A percentile compares a stretch with the other conserved stretches of the same genome.
These are phyloP conservation scores for Gymnopithys bicolor DNA, from an alignment of 2,797 vertebrate genomes.

Conservation along the genomic window DNA sequence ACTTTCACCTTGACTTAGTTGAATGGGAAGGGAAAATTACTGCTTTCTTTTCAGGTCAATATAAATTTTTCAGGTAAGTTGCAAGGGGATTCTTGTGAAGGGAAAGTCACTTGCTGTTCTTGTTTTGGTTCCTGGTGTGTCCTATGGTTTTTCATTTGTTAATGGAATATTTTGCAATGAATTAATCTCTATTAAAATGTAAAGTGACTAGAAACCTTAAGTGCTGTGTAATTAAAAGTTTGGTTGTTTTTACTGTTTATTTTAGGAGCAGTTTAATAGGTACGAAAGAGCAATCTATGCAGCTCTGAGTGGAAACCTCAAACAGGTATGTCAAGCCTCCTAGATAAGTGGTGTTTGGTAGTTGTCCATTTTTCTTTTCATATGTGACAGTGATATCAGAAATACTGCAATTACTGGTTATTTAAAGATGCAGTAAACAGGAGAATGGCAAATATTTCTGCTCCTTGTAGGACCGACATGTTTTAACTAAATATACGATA, in stretches of 20 bases:
- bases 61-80: neutral
- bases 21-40: neutral
- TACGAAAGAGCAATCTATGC: conserved; percentile 95
- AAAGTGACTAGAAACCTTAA: neutral
- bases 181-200: neutral
- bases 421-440: neutral
- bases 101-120: neutral
- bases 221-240: neutral
- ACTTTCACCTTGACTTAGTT: neutral
- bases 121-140: neutral
- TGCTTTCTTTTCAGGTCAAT: neutral
- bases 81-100: neutral
- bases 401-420: neutral
- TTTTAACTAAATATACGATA: neutral
- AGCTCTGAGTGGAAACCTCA: conserved; percentile 93
- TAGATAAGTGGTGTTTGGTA: neutral
- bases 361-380: neutral
- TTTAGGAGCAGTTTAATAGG: conserved; percentile 91
- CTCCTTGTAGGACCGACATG: neutral
- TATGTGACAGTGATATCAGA: neutral
- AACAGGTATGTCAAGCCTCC: conserved; percentile 81
- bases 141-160: neutral
- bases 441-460: neutral
- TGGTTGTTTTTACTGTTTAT: conserved; percentile 20
- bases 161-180: neutral